Evolutionary conservation across 1,140 invertebrate genomes (phyloP).

Genomic region (Neotoxoptera formosana): DNA sequence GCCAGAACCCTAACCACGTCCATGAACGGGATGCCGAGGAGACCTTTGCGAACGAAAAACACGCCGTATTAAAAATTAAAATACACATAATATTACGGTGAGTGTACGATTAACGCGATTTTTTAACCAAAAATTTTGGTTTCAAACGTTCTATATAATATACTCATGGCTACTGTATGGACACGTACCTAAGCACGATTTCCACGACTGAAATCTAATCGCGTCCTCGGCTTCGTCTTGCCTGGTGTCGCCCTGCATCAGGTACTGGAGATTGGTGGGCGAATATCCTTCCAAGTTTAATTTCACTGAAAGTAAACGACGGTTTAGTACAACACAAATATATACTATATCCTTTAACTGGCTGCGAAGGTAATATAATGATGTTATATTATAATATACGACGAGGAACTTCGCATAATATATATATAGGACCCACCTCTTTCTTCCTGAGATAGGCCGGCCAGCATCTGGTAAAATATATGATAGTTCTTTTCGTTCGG

Average conservation of each 20-base stretch:
- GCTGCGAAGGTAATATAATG: background rate
- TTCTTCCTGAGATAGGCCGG: slow-evolving; percentile 86
- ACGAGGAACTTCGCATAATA: background rate
- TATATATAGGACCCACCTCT: slow-evolving; percentile 68
- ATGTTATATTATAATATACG: background rate
- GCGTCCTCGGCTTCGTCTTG: slow-evolving; percentile 82
- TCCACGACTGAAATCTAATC: slow-evolving; percentile 84
- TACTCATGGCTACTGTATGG: background rate
- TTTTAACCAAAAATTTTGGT: too few relatives aligned
- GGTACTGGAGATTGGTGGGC: slow-evolving; percentile 79
- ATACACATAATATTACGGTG: background rate
- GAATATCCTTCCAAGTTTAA: slow-evolving; percentile 85
- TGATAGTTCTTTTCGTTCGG: slow-evolving; percentile 94
- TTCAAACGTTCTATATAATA: background rate
- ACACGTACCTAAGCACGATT: slow-evolving; percentile 79
- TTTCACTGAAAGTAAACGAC: slow-evolving; percentile 66
- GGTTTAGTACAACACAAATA: background rate
- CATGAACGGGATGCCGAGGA: slow-evolving; percentile 91
- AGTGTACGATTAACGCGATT: background rate
- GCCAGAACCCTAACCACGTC: slow-evolving; percentile 91
- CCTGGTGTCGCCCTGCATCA: slow-evolving; percentile 77
- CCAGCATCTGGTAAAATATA: slow-evolving; percentile 97
- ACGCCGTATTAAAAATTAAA: background rate
- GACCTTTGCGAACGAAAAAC: slow-evolving; percentile 65
- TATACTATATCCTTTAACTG: background rate